Evolutionary conservation across 2,113 vertebrate species (phyloP), one percentile per base, ranked within the genome.

Genomic region (Colius striatus): DNA sequence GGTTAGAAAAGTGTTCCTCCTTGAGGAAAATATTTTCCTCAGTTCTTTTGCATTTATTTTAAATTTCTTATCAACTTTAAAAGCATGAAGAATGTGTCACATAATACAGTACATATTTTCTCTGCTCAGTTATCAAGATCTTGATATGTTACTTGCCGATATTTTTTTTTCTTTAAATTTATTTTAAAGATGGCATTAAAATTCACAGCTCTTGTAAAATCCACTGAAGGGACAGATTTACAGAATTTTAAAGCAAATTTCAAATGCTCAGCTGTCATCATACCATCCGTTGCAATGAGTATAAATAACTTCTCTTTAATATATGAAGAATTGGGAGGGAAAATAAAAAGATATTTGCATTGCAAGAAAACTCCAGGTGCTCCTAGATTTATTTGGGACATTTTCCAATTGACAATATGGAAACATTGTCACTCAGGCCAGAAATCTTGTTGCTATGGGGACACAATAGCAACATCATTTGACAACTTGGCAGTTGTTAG

Each of bases 301-400:
- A 98, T 97, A 97, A 98, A 98, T 98, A 98, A 84, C 90, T 92
- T 96, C 57, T 61, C 77, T 95, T 97, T 94, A 96, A 96, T 94
- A 96, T 85, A 96, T 88, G 91, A 97, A 96, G 92, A 96, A 96
- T 63, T 85, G 81, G 36, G 73, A 86, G 34, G 38, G 61, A 53
- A 90, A 94, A 97, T 89, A 95, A 93, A 88, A 91, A 95, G 82
- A 95, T 96, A 89, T 87, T 94, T 97, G 87, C 89, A 87, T 76
- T 85, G 92, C 92, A 97, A 96, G 95, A 97, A 98, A 97, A 95
- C 89, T 96, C 95, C 97, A 98, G 97, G 97, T 98, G 97, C 96
- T 96, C 89, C 90, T 93, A 34, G 89, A 97, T 76, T 96, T 97
- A 95, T 97, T 53, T 97, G 97, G 97, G 96, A 97, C 90, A 73